Conservation (phyloP, 1,140 invertebrate species). For the Antheraea mylitta region DNA sequence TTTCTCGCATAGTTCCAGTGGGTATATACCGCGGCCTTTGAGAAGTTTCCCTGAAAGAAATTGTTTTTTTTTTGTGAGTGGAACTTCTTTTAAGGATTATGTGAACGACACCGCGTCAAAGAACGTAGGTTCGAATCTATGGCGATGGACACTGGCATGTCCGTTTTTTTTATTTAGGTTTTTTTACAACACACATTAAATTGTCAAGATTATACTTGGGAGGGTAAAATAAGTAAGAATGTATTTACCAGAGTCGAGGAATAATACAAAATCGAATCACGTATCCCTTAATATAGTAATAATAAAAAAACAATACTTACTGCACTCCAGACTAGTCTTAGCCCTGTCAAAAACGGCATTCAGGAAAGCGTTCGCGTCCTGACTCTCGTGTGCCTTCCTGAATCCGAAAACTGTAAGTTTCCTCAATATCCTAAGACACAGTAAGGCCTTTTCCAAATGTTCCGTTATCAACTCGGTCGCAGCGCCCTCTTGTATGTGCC, state of each 20-base stretch:
- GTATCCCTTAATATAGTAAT: too few relatives aligned
- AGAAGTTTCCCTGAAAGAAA: slow-evolving; percentile 82
- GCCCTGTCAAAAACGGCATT: slow-evolving; percentile 88
- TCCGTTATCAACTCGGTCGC: slow-evolving; percentile 79
- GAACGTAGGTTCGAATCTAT: too few relatives aligned
- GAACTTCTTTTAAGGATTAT: too few relatives aligned
- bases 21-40: slow-evolving; percentile 79
- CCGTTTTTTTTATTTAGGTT: too few relatives aligned
- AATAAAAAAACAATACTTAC: slow-evolving; percentile 80
- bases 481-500: slow-evolving; percentile 80
- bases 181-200: too few relatives aligned
- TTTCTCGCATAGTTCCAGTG: slow-evolving; percentile 86
- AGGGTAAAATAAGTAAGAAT: too few relatives aligned
- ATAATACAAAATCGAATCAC: too few relatives aligned
- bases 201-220: too few relatives aligned
- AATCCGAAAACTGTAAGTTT: slow-evolving; percentile 92
- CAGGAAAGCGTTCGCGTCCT: slow-evolving; percentile 87
- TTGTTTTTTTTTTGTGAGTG: neutral
- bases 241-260: too few relatives aligned
- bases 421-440: slow-evolving; percentile 88
- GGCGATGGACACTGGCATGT: too few relatives aligned
- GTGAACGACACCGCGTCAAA: too few relatives aligned
- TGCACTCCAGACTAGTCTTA: slow-evolving; percentile 87
- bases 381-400: slow-evolving; percentile 86
- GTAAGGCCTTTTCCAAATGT: slow-evolving; percentile 87